phyloP scores from a whole-genome alignment of 2,888 invertebrate species.

The Meiosimyza platycephala region DNA sequence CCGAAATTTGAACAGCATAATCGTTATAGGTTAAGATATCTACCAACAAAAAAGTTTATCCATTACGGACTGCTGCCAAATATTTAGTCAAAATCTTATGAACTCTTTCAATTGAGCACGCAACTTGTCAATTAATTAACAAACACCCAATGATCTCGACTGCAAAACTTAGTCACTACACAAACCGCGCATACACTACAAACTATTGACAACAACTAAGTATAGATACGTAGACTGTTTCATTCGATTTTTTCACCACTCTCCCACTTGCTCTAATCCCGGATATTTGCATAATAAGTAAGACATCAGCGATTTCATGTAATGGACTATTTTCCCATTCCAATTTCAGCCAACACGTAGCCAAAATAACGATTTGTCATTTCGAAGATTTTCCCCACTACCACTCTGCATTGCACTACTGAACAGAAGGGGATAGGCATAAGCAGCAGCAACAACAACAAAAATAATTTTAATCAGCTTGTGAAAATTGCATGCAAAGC shows the following conservation, averaged over 20 bases:
- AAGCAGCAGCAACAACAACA: neutral
- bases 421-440: no score
- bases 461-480: conserved; percentile 26
- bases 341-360: neutral
- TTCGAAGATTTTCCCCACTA: conserved; percentile 28
- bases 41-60: no score
- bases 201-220: conserved; percentile 1
- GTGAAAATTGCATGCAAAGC: conserved; percentile 56
- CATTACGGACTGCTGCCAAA: no score
- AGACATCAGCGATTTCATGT: conserved; percentile 28
- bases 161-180: no score
- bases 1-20: no score
- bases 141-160: neutral
- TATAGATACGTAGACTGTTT: neutral
- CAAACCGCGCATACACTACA: neutral
- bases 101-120: conserved; percentile 5
- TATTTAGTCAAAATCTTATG: neutral
- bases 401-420: no score
- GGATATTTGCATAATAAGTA: conserved; percentile 32
- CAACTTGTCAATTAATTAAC: conserved; percentile 27
- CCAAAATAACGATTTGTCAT: conserved; percentile 35
- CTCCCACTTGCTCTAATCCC: neutral
- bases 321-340: neutral
- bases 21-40: no score
- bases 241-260: neutral